Percentiles rank a stretch among this genome's conserved stretches.
These are phyloP conservation scores for Cotesia congregata DNA, from an alignment of 2,888 invertebrate species.

Conservation along the genomic window DNA sequence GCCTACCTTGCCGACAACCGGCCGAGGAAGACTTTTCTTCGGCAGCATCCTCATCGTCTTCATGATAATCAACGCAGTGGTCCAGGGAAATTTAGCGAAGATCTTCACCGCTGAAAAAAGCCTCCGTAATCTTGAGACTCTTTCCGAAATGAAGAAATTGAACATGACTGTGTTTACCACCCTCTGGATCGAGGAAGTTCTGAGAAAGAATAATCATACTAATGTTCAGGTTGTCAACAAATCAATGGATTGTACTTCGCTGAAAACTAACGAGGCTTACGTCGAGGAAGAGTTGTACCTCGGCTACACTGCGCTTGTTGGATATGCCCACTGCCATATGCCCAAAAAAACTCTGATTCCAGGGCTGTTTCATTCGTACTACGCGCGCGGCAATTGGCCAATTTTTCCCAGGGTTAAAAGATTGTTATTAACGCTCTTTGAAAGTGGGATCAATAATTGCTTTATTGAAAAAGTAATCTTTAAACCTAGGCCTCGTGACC, in stretches of 20 bases:
- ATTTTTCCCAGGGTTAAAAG: neutral
- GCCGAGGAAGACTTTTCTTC: neutral
- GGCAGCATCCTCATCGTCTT: conserved; percentile 2
- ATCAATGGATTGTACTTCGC: neutral
- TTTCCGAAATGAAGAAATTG: neutral
- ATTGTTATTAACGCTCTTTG: neutral
- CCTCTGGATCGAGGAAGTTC: neutral
- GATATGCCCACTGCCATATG: neutral
- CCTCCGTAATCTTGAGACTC: neutral
- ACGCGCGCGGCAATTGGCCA: neutral
- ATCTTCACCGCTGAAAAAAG: neutral
- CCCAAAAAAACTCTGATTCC: neutral
- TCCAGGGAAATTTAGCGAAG: neutral
- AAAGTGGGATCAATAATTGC: neutral
- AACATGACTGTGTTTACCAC: neutral
- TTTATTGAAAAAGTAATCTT: neutral
- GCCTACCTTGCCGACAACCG: neutral
- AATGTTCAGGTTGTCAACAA: neutral
- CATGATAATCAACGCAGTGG: neutral
- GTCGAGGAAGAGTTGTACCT: neutral
- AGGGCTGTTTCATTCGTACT: neutral
- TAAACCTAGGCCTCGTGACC: neutral
- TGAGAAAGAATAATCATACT: neutral
- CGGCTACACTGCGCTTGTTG: neutral
- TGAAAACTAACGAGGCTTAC: neutral